A percentile compares a stretch with the other conserved stretches of the same genome.
phyloP scores from a whole-genome alignment of 2,797 vertebrate species.

The Hyperoplus lanceolatus region DNA sequence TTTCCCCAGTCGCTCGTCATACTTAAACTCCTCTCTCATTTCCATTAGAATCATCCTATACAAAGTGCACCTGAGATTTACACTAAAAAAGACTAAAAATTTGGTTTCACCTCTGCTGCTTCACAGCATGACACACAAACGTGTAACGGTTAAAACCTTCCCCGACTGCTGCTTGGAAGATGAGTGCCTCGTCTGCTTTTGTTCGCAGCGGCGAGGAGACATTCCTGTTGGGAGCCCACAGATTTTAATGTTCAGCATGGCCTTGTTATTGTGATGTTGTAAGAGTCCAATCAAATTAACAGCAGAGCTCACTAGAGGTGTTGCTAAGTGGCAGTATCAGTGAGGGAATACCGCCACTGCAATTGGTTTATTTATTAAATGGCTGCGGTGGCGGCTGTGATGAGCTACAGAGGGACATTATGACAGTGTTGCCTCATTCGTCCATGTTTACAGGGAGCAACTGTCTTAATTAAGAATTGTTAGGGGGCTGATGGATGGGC shows the following conservation, averaged over 20 bases:
- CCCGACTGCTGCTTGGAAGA: constrained; percentile 34
- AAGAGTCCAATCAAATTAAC: constrained; percentile 70
- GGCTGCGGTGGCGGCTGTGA: constrained; percentile 37
- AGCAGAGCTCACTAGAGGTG: constrained; percentile 60
- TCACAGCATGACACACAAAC: constrained; percentile 48
- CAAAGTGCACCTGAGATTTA: constrained; percentile 82
- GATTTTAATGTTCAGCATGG: constrained; percentile 31
- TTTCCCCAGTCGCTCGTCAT: constrained; percentile 85
- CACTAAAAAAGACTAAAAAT: constrained; percentile 64
- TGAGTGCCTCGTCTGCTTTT: constrained; percentile 16
- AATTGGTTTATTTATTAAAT: constrained; percentile 69
- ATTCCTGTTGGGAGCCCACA: constrained; percentile 47
- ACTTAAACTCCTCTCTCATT: constrained; percentile 82
- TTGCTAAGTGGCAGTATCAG: constrained; percentile 60
- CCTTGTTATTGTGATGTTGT: constrained; percentile 52
- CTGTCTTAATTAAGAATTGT: constrained; percentile 80
- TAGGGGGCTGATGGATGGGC: constrained; percentile 69
- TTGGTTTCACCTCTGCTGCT: constrained; percentile 67
- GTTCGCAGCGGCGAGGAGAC: constrained; percentile 42
- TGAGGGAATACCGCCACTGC: constrained; percentile 53
- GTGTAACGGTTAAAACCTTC: constrained; percentile 58
- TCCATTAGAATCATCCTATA: constrained; percentile 80
- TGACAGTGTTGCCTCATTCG: constrained; percentile 61
- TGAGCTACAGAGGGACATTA: constrained; percentile 56
- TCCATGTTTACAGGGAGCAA: constrained; percentile 66